phyloP scores from a whole-genome alignment of 2,797 vertebrate species.

The Hippocampus kuda region DNA sequence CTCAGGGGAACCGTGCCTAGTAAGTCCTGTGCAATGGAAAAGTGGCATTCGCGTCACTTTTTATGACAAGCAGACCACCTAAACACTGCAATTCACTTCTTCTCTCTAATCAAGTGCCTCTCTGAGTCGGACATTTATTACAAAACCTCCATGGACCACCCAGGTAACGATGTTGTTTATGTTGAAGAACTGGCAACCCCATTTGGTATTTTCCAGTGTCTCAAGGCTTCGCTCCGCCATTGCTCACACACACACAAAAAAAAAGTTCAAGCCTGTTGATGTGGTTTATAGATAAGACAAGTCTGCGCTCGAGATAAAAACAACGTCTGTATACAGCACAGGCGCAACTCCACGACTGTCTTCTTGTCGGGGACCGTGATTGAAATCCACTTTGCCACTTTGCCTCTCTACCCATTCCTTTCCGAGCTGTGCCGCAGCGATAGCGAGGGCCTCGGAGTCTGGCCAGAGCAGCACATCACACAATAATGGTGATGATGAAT shows the following conservation, averaged over 20 bases:
- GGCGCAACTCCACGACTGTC: constrained; percentile 43
- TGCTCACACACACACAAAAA: constrained; percentile 15
- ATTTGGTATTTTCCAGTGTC: constrained; percentile 14
- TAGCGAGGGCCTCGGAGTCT: constrained; percentile 38
- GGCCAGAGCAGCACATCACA: constrained; percentile 33
- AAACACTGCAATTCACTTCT: constrained; percentile 40
- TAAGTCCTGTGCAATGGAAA: neutral
- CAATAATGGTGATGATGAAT: constrained; percentile 39
- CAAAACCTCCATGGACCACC: constrained; percentile 29
- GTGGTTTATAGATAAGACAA: constrained; percentile 34
- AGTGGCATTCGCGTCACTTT: neutral
- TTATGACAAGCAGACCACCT: constrained; percentile 38
- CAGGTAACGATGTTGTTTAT: constrained; percentile 28
- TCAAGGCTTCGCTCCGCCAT: constrained; percentile 36
- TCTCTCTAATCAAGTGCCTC: constrained; percentile 28
- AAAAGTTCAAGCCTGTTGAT: constrained; percentile 21
- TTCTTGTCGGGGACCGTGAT: constrained; percentile 35
- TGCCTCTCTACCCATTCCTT: constrained; percentile 52
- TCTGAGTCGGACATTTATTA: constrained; percentile 38
- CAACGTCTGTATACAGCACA: constrained; percentile 45
- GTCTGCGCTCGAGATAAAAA: constrained; percentile 39
- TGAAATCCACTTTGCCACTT: constrained; percentile 54
- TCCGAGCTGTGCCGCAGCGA: constrained; percentile 47
- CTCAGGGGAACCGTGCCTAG: neutral
- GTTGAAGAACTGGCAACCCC: constrained; percentile 15